phyloP scores from a whole-genome alignment of 1,140 invertebrate genomes.

The Drosophila rufa region DNA sequence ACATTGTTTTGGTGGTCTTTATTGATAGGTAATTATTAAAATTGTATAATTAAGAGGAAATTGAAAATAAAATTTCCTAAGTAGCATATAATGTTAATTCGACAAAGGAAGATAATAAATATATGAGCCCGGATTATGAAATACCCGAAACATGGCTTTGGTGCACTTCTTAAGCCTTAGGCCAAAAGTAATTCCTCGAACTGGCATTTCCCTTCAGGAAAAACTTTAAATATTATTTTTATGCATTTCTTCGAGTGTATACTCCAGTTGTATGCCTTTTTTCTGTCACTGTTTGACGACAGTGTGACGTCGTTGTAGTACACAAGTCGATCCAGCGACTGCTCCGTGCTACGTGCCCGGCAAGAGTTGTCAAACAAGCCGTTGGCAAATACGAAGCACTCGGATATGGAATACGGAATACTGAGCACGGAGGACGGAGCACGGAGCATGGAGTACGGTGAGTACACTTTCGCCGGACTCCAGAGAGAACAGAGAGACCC shows the following conservation, averaged over 20 bases:
- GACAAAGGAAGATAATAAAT: not conserved
- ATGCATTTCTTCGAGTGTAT: constrained; percentile 4
- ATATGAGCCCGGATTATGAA: not conserved
- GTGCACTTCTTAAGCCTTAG: not conserved
- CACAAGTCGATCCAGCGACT: constrained; percentile 71
- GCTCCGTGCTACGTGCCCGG: constrained; percentile 75
- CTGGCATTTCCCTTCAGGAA: not conserved
- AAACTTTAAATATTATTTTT: not conserved
- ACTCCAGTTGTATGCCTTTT: constrained; percentile 15
- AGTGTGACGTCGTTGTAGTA: constrained; percentile 64
- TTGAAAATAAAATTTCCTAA: no score
- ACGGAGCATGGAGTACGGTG: constrained; percentile 11
- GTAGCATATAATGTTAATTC: not conserved
- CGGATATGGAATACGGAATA: constrained; percentile 13
- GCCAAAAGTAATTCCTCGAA: not conserved
- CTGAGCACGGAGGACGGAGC: constrained; percentile 6
- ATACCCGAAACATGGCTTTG: not conserved
- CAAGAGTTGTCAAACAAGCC: constrained; percentile 76
- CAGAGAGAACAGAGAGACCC: constrained; percentile 29
- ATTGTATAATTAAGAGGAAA: not conserved
- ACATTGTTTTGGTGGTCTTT: not conserved
- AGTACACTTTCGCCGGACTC: constrained; percentile 29
- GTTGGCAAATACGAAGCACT: constrained; percentile 56
- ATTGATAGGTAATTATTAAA: not conserved
- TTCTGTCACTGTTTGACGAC: constrained; percentile 68